Conservation (phyloP, 2,888 invertebrate genomes). For the Noctua janthina region DNA sequence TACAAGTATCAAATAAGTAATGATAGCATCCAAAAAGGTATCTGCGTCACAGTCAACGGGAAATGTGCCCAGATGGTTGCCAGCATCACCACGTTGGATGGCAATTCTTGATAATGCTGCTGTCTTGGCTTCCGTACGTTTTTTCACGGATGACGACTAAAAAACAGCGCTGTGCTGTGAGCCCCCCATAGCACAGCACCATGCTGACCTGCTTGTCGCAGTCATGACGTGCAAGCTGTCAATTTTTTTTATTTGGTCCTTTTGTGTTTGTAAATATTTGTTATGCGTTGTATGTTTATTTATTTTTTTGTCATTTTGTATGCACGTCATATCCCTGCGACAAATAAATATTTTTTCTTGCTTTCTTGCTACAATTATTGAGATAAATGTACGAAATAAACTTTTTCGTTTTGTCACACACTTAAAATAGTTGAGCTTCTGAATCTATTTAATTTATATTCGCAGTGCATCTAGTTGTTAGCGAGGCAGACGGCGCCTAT, state of each 20-base stretch:
- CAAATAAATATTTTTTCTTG: too few species aligned
- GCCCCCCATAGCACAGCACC: too few species aligned
- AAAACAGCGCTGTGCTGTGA: too few species aligned
- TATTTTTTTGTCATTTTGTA: too few species aligned
- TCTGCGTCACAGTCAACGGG: not conserved
- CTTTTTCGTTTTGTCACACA: not conserved
- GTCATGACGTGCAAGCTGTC: too few species aligned
- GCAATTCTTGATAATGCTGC: not conserved
- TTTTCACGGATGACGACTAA: too few species aligned
- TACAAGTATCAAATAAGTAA: not conserved
- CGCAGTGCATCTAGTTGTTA: slow-evolving; percentile 68
- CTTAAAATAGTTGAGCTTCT: slow-evolving; percentile 40
- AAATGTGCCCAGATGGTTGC: not conserved
- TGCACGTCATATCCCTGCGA: too few species aligned
- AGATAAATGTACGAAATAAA: slow-evolving; percentile 1
- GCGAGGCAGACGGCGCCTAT: slow-evolving; percentile 83
- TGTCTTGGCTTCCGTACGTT: too few species aligned
- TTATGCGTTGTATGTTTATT: too few species aligned
- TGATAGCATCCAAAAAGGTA: not conserved
- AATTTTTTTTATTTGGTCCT: too few species aligned
- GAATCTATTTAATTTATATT: slow-evolving; percentile 9
- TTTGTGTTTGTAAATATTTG: too few species aligned
- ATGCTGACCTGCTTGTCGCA: too few species aligned
- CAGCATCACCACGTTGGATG: not conserved
- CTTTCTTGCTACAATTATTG: not conserved